A percentile compares a stretch with the other conserved stretches of the same genome.
phyloP scores from a whole-genome alignment of 2,797 vertebrate species.

The Aldrovandia affinis region DNA sequence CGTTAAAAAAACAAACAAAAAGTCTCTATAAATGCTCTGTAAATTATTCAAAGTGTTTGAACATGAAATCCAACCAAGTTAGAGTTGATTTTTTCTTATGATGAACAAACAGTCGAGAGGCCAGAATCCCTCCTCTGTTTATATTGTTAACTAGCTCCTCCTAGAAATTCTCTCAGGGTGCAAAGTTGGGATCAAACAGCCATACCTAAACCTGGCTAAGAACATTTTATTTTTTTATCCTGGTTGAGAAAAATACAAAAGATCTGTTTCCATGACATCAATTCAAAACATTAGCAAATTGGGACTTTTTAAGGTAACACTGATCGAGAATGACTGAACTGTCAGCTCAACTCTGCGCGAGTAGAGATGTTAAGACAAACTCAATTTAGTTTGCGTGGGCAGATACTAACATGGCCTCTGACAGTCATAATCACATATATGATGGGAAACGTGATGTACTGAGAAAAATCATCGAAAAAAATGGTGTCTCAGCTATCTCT shows the following conservation, averaged over 20 bases:
- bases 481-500: not conserved
- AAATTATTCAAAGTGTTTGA: not conserved
- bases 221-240: no score
- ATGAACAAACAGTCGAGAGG: no score
- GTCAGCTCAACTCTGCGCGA: no score
- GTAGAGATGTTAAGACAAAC: not conserved
- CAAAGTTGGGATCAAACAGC: not conserved
- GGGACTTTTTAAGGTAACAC: not conserved
- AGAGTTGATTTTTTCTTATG: not conserved
- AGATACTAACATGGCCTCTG: not conserved
- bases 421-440: constrained; percentile 10
- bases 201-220: not conserved
- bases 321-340: not conserved
- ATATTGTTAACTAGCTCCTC: not conserved
- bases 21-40: not conserved
- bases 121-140: not conserved
- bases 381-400: not conserved
- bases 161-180: not conserved
- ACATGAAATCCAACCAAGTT: not conserved
- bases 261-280: not conserved
- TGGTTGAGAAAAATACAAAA: no score
- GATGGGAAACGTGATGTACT: not conserved
- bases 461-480: not conserved
- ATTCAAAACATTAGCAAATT: not conserved
- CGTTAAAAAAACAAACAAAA: not conserved